Conservation (phyloP, 2,888 invertebrate genomes). For the Eumacrocentrus americanus region DNA sequence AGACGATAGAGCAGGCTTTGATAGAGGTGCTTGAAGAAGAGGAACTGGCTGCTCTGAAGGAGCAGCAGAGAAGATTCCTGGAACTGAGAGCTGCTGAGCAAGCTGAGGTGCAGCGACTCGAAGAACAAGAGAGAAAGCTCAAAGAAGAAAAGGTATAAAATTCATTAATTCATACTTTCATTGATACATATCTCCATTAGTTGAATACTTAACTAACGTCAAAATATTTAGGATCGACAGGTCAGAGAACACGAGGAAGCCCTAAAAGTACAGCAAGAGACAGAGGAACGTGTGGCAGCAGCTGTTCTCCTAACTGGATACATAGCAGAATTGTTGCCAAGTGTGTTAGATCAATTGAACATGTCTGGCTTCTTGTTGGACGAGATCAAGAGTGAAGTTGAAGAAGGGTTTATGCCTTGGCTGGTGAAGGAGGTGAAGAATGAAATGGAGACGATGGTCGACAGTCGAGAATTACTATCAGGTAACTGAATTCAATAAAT, state of each 20-base stretch:
- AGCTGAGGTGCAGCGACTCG: slow-evolving; percentile 80
- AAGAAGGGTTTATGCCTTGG: slow-evolving; percentile 87
- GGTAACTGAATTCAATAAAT: no score
- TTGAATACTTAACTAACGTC: background rate
- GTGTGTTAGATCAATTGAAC: slow-evolving; percentile 80
- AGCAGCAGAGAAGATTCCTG: slow-evolving; percentile 76
- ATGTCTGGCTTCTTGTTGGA: slow-evolving; percentile 75
- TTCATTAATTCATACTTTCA: background rate
- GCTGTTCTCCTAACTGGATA: slow-evolving; percentile 85
- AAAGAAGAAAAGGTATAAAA: slow-evolving; percentile 69
- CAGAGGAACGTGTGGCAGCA: slow-evolving; percentile 82
- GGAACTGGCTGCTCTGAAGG: slow-evolving; percentile 80
- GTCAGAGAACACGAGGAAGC: slow-evolving; percentile 74
- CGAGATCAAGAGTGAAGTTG: slow-evolving; percentile 71
- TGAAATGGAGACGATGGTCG: slow-evolving; percentile 81
- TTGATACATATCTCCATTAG: background rate
- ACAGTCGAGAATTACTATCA: slow-evolving; percentile 80
- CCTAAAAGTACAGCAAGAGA: slow-evolving; percentile 71
- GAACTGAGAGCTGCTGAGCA: slow-evolving; percentile 81
- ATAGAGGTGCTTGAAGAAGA: slow-evolving; percentile 93
- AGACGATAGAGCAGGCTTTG: slow-evolving; percentile 87
- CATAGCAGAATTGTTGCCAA: slow-evolving; percentile 84
- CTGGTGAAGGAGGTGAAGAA: slow-evolving; percentile 79
- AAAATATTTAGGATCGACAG: slow-evolving; percentile 67
- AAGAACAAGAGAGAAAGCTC: slow-evolving; percentile 77